Conservation (phyloP, 2,797 vertebrate genomes). For the Tapera naevia region DNA sequence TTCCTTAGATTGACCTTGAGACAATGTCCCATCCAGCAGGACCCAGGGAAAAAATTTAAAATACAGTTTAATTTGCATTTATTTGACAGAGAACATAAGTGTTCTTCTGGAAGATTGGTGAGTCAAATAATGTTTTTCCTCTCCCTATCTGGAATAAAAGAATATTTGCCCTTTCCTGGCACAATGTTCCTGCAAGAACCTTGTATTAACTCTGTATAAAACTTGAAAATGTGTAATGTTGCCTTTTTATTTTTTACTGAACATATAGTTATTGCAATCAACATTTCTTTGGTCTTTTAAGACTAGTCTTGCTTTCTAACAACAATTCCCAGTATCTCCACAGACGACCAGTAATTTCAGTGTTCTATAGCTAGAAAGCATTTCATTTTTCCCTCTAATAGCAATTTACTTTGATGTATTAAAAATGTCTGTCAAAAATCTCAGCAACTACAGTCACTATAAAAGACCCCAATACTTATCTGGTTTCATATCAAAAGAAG, state of each 20-base stretch:
- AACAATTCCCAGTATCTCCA: background rate
- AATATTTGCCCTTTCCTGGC: background rate
- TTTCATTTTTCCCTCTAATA: background rate
- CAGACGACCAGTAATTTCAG: background rate
- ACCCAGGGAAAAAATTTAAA: background rate
- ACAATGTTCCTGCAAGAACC: background rate
- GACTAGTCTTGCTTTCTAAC: background rate
- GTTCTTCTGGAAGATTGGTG: background rate
- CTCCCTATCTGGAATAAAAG: background rate
- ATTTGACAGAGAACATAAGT: background rate
- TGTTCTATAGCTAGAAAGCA: background rate
- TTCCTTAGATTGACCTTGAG: constrained; percentile 2
- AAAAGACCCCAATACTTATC: background rate
- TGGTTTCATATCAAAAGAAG: background rate
- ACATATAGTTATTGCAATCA: background rate
- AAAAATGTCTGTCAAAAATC: background rate
- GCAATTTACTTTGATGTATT: background rate
- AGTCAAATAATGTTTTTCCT: background rate
- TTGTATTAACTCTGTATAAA: background rate
- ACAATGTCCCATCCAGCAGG: background rate
- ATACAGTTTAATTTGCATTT: background rate
- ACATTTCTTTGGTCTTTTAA: background rate
- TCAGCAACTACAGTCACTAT: background rate
- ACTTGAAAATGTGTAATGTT: background rate
- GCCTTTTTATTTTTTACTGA: background rate